Base-by-base conservation (phyloP, 2,797 vertebrate genomes). In the Sebastolobus altivelis region DNA sequence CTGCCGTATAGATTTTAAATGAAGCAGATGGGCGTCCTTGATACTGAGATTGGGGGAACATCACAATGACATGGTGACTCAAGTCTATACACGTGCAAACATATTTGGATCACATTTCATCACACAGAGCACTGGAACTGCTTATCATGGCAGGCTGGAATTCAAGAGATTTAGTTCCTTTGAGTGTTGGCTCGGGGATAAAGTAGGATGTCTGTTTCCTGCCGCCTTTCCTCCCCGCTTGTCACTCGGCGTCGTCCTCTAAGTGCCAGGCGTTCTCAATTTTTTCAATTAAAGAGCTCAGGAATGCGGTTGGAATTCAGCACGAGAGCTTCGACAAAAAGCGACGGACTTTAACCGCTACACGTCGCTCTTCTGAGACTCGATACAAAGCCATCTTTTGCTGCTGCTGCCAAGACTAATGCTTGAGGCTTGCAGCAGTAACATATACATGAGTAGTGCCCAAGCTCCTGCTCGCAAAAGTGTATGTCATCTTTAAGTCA, bases 281-380 rank as follows among this genome's bases (percentile, higher is more conserved):
- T 14, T 90, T 91, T 95, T 94, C 90, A 92, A 93, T 94, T 93
- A 94, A 80, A 77, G 78, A 72, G 83, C 82, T 83, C 52, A 70
- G 77, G 75, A 74, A 89, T 68, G 84, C 8, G 31, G 70, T 78
- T 82, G 62, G 71, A 83, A 82, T 87, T 82, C 77, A 71, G 72
- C 20, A 29, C 31, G 60, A 79, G 75, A 68, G 75, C 67, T 46
- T 66, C 4, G 29, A 82, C 83, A 82, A 80, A 74, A 67, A 71
- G 76, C 8, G 29, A 72, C 83, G 77, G 79, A 84, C 75, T 79
- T 81, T 77, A 80, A 88, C 60, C 69, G 70, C 69, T 78, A 67
- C 58, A 75, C 71, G 58, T 63, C 84, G 65, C 77, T 84, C 75
- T 85, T 82, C 61, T 76, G 73, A 88, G 79, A 63, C 52, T 16